Conservation (phyloP, 2,888 invertebrate species). For the Erebia palarica region DNA sequence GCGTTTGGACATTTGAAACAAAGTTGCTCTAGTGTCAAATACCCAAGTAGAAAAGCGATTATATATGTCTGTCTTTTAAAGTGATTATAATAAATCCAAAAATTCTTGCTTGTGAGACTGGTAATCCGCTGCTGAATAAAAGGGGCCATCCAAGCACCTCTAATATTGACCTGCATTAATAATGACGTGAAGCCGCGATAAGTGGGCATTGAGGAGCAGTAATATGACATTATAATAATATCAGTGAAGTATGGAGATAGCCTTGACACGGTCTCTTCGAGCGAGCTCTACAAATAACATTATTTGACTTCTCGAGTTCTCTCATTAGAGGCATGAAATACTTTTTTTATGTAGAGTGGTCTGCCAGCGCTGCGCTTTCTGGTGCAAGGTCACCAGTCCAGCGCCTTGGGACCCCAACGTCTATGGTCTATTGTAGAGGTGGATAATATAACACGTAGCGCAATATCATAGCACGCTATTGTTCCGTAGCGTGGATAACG, state of each 20-base stretch:
- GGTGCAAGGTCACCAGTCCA: no score
- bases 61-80: background rate
- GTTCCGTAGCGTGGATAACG: no score
- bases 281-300: constrained; percentile 13
- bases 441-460: no score
- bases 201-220: constrained; percentile 2
- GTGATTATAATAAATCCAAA: background rate
- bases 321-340: constrained; percentile 8
- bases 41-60: no score
- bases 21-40: no score
- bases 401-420: no score
- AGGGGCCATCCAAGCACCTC: background rate
- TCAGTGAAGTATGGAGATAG: background rate
- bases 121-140: background rate
- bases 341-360: background rate
- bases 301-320: constrained; percentile 7
- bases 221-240: constrained; percentile 20
- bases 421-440: no score
- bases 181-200: constrained; percentile 10
- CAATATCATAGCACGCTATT: no score
- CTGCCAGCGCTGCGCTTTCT: no score
- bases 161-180: background rate
- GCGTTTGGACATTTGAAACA: no score
- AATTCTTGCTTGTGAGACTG: background rate
- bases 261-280: constrained; percentile 18